Percentiles rank a stretch among this genome's conserved stretches.
These are phyloP conservation scores for Lamellibrachia satsuma DNA, from an alignment of 2,888 invertebrate species.

Conservation along the genomic window DNA sequence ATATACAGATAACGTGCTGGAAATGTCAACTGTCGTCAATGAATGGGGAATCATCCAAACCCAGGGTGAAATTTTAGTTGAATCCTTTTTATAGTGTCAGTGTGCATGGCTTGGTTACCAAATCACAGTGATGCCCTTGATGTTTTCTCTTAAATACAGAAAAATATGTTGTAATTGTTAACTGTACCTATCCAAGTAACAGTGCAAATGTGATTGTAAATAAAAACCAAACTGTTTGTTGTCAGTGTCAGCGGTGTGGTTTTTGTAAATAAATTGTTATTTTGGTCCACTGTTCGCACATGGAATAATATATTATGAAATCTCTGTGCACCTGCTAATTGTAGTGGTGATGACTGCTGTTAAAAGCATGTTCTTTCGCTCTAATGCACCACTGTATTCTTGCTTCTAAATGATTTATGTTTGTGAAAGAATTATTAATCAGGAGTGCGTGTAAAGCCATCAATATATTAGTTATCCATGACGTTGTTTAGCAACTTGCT, in stretches of 20 bases:
- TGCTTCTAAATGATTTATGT: neutral
- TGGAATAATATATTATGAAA: no score
- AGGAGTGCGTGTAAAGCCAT: neutral
- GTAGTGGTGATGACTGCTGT: neutral
- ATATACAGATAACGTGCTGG: neutral
- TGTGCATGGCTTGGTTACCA: neutral
- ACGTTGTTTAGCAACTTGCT: conserved; percentile 1
- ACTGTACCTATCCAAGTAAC: neutral
- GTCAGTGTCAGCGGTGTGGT: neutral
- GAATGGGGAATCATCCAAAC: neutral
- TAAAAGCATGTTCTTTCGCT: neutral
- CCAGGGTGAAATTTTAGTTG: neutral
- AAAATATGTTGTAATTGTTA: neutral
- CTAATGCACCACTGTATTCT: neutral
- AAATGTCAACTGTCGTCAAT: neutral
- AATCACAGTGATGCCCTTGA: neutral
- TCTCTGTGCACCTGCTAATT: neutral
- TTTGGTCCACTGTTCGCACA: no score
- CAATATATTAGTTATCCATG: neutral
- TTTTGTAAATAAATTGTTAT: no score
- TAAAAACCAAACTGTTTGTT: neutral
- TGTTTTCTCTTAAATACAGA: neutral
- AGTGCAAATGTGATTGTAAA: neutral
- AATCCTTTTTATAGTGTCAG: neutral
- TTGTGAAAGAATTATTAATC: neutral